A percentile compares a stretch with the other conserved stretches of the same genome.
Evolutionary conservation across 2,888 invertebrate species (phyloP).

Genomic region (Eutolmus rufibarbis): DNA sequence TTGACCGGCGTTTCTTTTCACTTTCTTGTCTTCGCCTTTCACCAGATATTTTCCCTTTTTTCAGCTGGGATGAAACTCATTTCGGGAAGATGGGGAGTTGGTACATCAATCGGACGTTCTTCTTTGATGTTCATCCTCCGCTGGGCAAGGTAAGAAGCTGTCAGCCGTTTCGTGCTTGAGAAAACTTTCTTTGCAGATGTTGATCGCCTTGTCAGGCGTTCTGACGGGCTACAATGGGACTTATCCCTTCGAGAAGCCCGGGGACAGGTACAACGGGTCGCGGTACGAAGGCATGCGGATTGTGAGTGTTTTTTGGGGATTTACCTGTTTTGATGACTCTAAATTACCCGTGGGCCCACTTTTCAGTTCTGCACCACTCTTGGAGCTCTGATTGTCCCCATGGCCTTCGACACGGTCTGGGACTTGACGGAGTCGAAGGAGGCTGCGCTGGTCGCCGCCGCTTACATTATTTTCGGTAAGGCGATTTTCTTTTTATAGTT

Average conservation of each 20-base stretch:
- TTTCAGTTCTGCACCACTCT: constrained; percentile 89
- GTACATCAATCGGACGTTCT: constrained; percentile 97
- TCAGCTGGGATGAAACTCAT: constrained; percentile 97
- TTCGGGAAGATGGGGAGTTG: constrained; percentile 99
- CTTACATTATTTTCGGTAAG: constrained; percentile 85
- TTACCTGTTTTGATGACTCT: not conserved
- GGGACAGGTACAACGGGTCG: constrained; percentile 90
- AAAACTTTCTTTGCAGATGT: constrained; percentile 73
- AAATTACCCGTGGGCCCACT: not conserved
- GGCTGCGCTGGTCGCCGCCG: constrained; percentile 80
- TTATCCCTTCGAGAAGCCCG: constrained; percentile 94
- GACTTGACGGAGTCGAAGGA: constrained; percentile 84
- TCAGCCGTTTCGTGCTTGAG: constrained; percentile 19
- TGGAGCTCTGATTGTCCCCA: constrained; percentile 85
- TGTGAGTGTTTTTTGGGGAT: constrained; percentile 66
- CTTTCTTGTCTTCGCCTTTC: not conserved
- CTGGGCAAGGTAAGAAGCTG: constrained; percentile 81
- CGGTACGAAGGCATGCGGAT: constrained; percentile 93
- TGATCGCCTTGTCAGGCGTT: constrained; percentile 90
- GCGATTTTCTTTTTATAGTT: not conserved
- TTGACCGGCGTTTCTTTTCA: not conserved
- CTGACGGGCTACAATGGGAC: constrained; percentile 93
- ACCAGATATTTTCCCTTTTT: not conserved
- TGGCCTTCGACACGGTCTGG: constrained; percentile 86
- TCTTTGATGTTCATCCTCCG: constrained; percentile 98